phyloP scores from a whole-genome alignment of 2,113 vertebrate species.

The Cryptomyrus ogoouensis region DNA sequence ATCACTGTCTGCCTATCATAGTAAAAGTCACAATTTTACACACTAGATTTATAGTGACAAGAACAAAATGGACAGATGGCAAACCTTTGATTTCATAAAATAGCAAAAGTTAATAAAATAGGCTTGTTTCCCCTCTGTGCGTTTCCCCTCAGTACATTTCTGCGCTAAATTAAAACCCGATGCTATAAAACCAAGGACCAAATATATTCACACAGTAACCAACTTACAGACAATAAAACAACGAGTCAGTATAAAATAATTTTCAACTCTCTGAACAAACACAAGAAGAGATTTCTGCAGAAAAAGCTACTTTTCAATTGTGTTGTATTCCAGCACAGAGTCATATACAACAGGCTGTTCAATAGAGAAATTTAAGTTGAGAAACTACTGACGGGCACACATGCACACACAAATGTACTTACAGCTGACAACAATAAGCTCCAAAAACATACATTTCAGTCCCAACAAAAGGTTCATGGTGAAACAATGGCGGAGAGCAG shows the following conservation, averaged over 20 bases:
- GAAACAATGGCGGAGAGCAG: conserved; percentile 28
- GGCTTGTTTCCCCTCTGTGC: background rate
- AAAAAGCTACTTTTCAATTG: background rate
- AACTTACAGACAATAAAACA: background rate
- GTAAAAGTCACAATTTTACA: background rate
- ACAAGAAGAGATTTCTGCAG: background rate
- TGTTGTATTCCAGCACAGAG: background rate
- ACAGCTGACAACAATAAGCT: conserved; percentile 50
- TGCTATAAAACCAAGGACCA: background rate
- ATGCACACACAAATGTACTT: conserved; percentile 41
- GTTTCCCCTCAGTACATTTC: too few relatives aligned
- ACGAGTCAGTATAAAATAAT: background rate
- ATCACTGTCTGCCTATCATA: background rate
- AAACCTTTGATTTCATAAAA: background rate
- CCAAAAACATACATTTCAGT: conserved; percentile 45
- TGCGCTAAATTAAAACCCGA: background rate
- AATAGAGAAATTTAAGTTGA: background rate
- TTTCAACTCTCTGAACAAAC: background rate
- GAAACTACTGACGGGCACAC: background rate
- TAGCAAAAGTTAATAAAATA: background rate
- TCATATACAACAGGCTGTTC: background rate
- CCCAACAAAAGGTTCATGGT: conserved; percentile 50
- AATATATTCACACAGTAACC: background rate
- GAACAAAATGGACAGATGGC: background rate
- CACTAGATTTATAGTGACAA: background rate